Conservation (phyloP, 2,888 invertebrate species). For the Lamproptera curius region DNA sequence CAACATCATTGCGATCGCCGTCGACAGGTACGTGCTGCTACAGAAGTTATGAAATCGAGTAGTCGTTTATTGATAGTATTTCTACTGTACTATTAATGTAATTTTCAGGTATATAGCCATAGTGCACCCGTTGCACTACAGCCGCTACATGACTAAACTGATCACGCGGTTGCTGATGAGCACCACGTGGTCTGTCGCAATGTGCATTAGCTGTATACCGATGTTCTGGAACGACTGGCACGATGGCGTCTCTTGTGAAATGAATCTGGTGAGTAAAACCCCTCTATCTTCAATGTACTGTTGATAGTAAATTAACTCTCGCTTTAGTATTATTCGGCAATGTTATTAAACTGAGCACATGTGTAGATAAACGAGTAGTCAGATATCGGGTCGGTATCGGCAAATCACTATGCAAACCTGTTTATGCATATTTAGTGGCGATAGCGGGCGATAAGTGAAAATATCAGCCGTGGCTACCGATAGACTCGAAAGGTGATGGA, state of each 20-base stretch:
- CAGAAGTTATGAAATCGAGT: too few species aligned
- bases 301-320: too few species aligned
- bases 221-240: conserved; percentile 89
- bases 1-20: conserved; percentile 87
- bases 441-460: conserved; percentile 22
- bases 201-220: conserved; percentile 82
- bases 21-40: conserved; percentile 85
- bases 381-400: conserved; percentile 19
- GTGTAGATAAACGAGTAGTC: not conserved
- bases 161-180: conserved; percentile 80
- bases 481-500: too few species aligned
- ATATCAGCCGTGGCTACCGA: conserved; percentile 8
- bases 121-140: conserved; percentile 87
- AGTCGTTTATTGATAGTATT: too few species aligned
- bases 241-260: conserved; percentile 80
- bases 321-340: too few species aligned
- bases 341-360: conserved; percentile 1
- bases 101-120: conserved; percentile 84
- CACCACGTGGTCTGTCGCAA: conserved; percentile 82
- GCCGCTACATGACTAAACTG: conserved; percentile 84
- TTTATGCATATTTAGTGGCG: conserved; percentile 24
- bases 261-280: conserved; percentile 75
- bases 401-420: conserved; percentile 22
- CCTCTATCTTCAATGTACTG: not conserved
- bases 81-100: not conserved